Evolutionary conservation across 2,888 invertebrate species (phyloP).

Genomic region (Belgica antarctica): DNA sequence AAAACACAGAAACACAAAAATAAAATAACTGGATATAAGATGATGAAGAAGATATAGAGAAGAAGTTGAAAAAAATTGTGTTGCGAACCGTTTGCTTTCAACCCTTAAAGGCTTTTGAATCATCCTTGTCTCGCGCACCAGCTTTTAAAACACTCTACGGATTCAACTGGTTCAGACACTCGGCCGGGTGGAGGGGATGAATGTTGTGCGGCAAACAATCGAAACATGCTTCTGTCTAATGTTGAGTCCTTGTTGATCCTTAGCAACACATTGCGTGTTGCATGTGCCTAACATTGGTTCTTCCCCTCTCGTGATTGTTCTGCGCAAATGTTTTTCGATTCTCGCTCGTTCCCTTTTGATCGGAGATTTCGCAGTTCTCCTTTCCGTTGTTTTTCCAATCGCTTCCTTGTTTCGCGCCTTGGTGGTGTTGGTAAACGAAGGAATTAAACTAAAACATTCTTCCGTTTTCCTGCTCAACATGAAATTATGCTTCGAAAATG

Average conservation of each 20-base stretch:
- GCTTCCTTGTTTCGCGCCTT: conserved; percentile 10
- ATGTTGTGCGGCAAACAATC: neutral
- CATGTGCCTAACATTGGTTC: neutral
- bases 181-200: conserved; percentile 34
- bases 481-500: conserved; percentile 11
- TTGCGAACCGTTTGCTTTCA: conserved; percentile 50
- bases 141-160: conserved; percentile 51
- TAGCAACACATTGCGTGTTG: conserved; percentile 30
- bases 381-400: neutral
- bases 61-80: conserved; percentile 43
- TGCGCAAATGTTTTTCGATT: conserved; percentile 25
- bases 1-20: conserved; percentile 27
- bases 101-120: conserved; percentile 57
- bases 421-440: neutral
- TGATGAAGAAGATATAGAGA: conserved; percentile 45
- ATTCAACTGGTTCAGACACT: conserved; percentile 11
- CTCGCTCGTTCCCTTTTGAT: neutral
- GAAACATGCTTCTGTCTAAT: conserved; percentile 33
- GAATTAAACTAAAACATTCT: conserved; percentile 18
- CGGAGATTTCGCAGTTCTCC: conserved; percentile 12
- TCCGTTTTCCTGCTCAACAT: conserved; percentile 20
- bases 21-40: conserved; percentile 42
- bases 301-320: conserved; percentile 9
- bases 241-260: conserved; percentile 41
- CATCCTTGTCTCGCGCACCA: conserved; percentile 50